phyloP scores from a whole-genome alignment of 2,113 vertebrate species.

The Bolborhynchus lineola region DNA sequence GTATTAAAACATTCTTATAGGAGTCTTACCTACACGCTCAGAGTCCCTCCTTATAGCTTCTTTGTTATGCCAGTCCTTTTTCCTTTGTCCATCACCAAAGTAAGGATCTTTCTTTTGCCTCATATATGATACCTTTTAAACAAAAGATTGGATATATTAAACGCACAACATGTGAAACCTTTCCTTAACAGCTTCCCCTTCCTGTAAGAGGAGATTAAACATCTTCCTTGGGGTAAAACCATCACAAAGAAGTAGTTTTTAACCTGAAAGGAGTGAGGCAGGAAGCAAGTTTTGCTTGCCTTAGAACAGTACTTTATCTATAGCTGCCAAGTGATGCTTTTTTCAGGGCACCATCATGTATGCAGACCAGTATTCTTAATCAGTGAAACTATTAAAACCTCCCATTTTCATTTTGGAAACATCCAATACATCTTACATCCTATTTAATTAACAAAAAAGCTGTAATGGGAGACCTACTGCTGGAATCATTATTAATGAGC shows the following conservation, averaged over 20 bases:
- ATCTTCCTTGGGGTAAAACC: not conserved
- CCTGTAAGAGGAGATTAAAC: not conserved
- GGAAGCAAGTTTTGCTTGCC: not conserved
- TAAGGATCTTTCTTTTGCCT: slow-evolving; percentile 70
- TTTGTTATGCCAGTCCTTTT: slow-evolving; percentile 93
- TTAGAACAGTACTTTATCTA: not conserved
- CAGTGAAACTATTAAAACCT: slow-evolving; percentile 38
- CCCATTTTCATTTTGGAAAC: slow-evolving; percentile 20
- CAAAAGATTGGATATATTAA: not conserved
- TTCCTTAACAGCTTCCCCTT: not conserved
- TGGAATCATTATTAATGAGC: slow-evolving; percentile 21
- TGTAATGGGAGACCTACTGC: not conserved
- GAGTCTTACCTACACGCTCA: slow-evolving; percentile 75
- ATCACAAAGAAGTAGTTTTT: not conserved
- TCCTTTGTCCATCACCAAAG: slow-evolving; percentile 69
- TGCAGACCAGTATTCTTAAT: not conserved
- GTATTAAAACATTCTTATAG: not conserved
- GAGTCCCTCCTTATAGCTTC: slow-evolving; percentile 84
- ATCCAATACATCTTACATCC: slow-evolving; percentile 33
- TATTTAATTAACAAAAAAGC: slow-evolving; percentile 47
- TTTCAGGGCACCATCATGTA: slow-evolving; percentile 5
- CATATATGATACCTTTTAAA: slow-evolving; percentile 74
- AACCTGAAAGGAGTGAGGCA: not conserved
- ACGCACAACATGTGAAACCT: not conserved
- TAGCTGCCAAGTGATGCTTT: not conserved